phyloP scores from a whole-genome alignment of 2,113 vertebrate genomes.

The Upupa epops region DNA sequence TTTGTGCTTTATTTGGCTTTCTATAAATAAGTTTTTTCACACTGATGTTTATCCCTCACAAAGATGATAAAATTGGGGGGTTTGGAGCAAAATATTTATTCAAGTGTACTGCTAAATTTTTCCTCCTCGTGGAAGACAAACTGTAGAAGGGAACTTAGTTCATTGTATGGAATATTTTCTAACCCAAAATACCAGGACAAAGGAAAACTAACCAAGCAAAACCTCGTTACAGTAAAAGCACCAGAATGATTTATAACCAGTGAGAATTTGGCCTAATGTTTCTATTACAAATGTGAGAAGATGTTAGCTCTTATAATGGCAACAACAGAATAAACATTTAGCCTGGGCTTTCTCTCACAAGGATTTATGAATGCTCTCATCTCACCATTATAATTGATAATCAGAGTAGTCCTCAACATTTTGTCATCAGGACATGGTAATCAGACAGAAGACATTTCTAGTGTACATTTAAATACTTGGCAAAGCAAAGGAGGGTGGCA shows the following conservation, averaged over 20 bases:
- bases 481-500: not conserved
- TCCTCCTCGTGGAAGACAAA: not conserved
- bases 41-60: not conserved
- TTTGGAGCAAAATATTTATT: not conserved
- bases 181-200: not conserved
- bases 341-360: not conserved
- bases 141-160: not conserved
- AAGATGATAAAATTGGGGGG: not conserved
- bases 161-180: not conserved
- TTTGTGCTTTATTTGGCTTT: not conserved
- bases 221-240: not conserved
- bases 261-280: not conserved
- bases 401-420: not conserved
- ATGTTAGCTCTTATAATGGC: not conserved
- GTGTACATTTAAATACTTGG: not conserved
- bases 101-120: not conserved
- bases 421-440: not conserved
- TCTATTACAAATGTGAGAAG: not conserved
- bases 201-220: not conserved
- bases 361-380: not conserved
- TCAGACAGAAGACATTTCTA: not conserved
- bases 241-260: not conserved
- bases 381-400: not conserved
- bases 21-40: not conserved
- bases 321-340: not conserved